These are phyloP conservation scores for Pheosia tremula DNA, from an alignment of 2,888 invertebrate genomes.

Conservation along the genomic window DNA sequence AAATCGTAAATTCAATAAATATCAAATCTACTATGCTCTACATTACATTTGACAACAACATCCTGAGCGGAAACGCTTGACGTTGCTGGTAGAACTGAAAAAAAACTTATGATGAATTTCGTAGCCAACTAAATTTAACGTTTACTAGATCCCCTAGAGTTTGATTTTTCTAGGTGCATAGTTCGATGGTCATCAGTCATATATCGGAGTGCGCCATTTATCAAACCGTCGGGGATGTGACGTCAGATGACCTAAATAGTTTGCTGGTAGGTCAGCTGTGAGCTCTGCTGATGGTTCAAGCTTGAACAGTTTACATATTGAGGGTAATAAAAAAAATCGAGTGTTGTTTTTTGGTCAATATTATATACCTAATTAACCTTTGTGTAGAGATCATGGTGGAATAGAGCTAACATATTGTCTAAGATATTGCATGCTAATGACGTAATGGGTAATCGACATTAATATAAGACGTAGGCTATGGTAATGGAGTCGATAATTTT, in stretches of 20 bases:
- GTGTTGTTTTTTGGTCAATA: not conserved
- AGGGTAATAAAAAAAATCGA: not conserved
- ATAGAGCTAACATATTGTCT: too few relatives aligned
- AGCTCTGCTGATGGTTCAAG: not conserved
- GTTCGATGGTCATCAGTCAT: not conserved
- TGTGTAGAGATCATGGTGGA: not conserved
- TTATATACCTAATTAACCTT: not conserved
- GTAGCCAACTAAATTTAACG: too few relatives aligned
- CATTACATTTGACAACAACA: too few relatives aligned
- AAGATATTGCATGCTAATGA: too few relatives aligned
- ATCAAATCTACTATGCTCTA: too few relatives aligned
- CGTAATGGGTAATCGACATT: too few relatives aligned
- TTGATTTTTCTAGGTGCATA: not conserved
- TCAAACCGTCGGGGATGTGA: not conserved
- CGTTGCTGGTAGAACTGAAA: too few relatives aligned
- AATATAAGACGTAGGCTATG: too few relatives aligned
- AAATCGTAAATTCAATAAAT: too few relatives aligned
- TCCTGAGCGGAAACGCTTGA: too few relatives aligned
- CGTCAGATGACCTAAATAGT: slow-evolving; percentile 1
- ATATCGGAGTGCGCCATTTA: not conserved
- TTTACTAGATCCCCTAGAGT: not conserved
- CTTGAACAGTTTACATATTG: not conserved
- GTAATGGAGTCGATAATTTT: too few relatives aligned
- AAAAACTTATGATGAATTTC: too few relatives aligned
- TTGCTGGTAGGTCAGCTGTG: not conserved